Conservation (phyloP, 2,888 invertebrate genomes). For the Rhyacophila evoluta region DNA sequence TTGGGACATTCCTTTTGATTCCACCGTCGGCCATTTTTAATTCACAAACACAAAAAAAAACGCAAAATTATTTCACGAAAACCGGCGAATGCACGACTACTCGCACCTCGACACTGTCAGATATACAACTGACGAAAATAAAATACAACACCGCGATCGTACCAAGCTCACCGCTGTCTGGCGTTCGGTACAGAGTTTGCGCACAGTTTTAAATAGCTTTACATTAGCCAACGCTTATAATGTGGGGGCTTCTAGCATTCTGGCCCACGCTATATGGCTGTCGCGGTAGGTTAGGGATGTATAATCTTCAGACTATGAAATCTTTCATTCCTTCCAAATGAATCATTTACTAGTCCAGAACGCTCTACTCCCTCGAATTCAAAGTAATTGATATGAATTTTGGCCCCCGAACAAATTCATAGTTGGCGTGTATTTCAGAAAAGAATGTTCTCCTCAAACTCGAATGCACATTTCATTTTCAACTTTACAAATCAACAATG, state of each 20-base stretch:
- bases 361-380: background rate
- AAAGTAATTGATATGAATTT: background rate
- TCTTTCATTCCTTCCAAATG: conserved; percentile 56
- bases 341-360: conserved; percentile 25
- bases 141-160: conserved; percentile 68
- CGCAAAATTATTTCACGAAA: conserved; percentile 12
- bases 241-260: conserved; percentile 22
- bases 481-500: no score
- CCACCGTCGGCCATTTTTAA: conserved; percentile 83
- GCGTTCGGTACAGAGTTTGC: conserved; percentile 67
- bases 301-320: background rate
- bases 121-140: conserved; percentile 32
- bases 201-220: conserved; percentile 72
- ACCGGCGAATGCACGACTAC: conserved; percentile 56
- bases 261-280: conserved; percentile 7
- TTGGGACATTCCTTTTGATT: conserved; percentile 90
- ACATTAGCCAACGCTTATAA: conserved; percentile 28
- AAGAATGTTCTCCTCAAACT: no score
- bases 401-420: background rate
- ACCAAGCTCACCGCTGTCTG: conserved; percentile 65
- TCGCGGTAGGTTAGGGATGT: conserved; percentile 19
- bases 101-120: conserved; percentile 64
- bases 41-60: conserved; percentile 45
- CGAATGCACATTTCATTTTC: no score
- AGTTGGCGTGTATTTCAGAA: background rate